Evolutionary conservation across 2,888 invertebrate genomes (phyloP), one percentile per base, ranked within the genome.

Genomic region (Tachina fera): DNA sequence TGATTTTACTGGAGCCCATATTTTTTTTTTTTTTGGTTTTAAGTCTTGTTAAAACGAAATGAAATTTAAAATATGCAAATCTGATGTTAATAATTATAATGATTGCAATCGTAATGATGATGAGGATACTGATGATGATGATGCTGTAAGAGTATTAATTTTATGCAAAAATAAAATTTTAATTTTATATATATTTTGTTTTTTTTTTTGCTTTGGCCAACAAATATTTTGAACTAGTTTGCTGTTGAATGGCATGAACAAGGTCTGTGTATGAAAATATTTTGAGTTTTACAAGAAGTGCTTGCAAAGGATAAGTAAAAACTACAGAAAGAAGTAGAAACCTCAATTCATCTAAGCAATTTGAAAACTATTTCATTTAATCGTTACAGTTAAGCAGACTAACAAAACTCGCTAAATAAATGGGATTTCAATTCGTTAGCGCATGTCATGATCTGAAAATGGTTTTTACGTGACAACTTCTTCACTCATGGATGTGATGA

Each of bases 51-150:
- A 77, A 83, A 83, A 19, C 13, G 65, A 58, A 77, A 77, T 71
- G 43, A 65, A 83, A 67, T 77, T 51, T 72, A 31, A 77, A 58
- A 83, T 65, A 76, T 71, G 70, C 63, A 71, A 83, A 83, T 75
- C 71, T 74, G 58, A 72, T 70, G 41, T 47, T 72, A 31, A 39
- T 65, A 39, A 56, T 63, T 14, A 13, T 56, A 61, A 58, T 58
- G 56, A 16, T 10, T 80, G 9, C 19, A 9, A 65, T 58, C 16
- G 11, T 74, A 51, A 72, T 71, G 22, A 49, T 45, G 9, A 0
- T n/a, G n/a, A 67, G 43, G 6, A 61, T 31, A 43, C 16, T 31
- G 47, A 9, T 65, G 16, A 45, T 61, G n/a, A 10, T 41, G 49
- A 9, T 65, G 56, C 39, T 70, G 11, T 19, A 49, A 19, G 16